Evolutionary conservation across 1,140 invertebrate species (phyloP), one percentile per base, ranked within the genome.

Genomic region (Patella vulgata): DNA sequence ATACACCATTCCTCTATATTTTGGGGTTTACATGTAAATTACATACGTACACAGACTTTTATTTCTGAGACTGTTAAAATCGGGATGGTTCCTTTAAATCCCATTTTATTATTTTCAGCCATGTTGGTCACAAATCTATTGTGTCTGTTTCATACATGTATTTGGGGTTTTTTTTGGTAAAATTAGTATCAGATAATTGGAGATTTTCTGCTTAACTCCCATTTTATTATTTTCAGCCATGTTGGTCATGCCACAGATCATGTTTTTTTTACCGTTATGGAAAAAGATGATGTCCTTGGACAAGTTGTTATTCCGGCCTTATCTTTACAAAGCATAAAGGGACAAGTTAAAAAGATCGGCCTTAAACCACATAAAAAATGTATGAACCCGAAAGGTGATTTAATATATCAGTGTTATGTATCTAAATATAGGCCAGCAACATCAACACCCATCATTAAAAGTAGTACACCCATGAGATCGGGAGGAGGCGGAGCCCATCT

Each of bases 311-410:
- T 82, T 23, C 79, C 78, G 8, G 53, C 81, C 1, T 64, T 70
- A 19, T 78, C 70, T 5, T 66, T 74, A 25, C 63, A 61, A 21
- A 71, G 65, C 27, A 55, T 59, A 40, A 73, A 74, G 43, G 77
- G 75, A 19, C 70, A 66, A 33, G 70, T 67, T 1, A 70, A 71
- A 25, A 66, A 66, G 23, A 52, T 55, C 3, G 55, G 73, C 8
- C 69, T 82, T 36, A 76, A 78, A 39, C 65, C 72, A 11, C 78
- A 82, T 59, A 81, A 81, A 53, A 81, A 82, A 60, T 79, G 74
- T 57, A 57, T 71, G 3, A 57, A 63, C 36, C 81, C 81, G 4
- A 60, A 73, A 42, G 81, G 80, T 21, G 77, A 80, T 48, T 62
- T 82, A 11, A 61, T 79, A 8, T 81, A 75, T 53, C 76, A 81